Conservation (phyloP, 1,140 invertebrate species). For the Berghia stephanieae region DNA sequence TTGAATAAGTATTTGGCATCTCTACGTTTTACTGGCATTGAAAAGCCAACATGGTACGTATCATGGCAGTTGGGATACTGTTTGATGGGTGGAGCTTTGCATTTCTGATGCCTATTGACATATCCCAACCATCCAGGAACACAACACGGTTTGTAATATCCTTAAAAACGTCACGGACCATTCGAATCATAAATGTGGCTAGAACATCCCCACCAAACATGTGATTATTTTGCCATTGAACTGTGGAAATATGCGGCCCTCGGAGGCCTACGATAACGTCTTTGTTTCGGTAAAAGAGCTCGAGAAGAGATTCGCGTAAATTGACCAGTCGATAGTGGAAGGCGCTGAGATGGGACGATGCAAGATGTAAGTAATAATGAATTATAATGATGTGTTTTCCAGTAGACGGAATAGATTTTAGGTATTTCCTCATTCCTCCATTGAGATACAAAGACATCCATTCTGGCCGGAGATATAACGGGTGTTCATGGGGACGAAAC, state of each 20-base stretch:
- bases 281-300: constrained; percentile 1
- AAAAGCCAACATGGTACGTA: too few relatives aligned
- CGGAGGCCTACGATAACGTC: background rate
- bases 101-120: constrained; percentile 18
- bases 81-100: background rate
- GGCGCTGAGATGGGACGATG: background rate
- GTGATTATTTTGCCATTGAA: background rate
- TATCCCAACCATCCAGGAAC: constrained; percentile 24
- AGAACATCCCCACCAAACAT: constrained; percentile 3
- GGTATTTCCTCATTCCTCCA: background rate
- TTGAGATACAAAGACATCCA: background rate
- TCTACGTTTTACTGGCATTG: too few relatives aligned
- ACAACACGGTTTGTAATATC: background rate
- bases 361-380: constrained; percentile 17
- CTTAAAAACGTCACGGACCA: background rate
- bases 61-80: too few relatives aligned
- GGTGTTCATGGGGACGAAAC: constrained; percentile 1
- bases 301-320: background rate
- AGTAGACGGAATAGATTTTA: background rate
- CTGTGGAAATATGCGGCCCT: constrained; percentile 2
- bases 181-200: background rate
- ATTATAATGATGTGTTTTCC: background rate
- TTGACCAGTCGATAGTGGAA: background rate
- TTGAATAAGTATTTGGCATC: too few relatives aligned
- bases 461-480: background rate